Percentiles rank a stretch among this genome's conserved stretches.
phyloP scores from a whole-genome alignment of 1,140 invertebrate species.

The Parapsyche elsis region DNA sequence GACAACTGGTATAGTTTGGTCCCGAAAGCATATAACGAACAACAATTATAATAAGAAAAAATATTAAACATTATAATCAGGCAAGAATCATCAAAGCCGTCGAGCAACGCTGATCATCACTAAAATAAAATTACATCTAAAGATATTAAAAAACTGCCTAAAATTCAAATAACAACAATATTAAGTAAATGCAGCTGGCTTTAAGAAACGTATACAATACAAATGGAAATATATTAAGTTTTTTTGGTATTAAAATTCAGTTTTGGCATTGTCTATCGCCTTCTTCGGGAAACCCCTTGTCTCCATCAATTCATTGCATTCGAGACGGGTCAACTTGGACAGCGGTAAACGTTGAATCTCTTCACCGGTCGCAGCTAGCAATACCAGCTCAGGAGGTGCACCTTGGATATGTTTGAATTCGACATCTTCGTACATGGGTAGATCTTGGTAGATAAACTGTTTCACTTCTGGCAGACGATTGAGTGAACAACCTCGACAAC shows the following conservation, averaged over 20 bases:
- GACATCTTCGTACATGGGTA: slow-evolving; percentile 75
- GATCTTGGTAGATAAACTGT: slow-evolving; percentile 78
- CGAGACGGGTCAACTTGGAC: slow-evolving; percentile 69
- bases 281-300: slow-evolving; percentile 69
- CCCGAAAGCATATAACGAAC: no score
- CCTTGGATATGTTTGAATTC: slow-evolving; percentile 77
- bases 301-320: slow-evolving; percentile 76
- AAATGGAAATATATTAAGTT: neutral
- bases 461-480: slow-evolving; percentile 80
- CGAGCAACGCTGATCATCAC: neutral
- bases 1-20: no score
- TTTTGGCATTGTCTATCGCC: neutral
- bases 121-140: no score
- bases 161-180: neutral
- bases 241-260: neutral
- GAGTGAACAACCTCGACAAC: slow-evolving; percentile 80
- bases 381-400: slow-evolving; percentile 74
- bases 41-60: no score
- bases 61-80: no score
- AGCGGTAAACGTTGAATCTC: slow-evolving; percentile 74
- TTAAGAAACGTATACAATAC: no score
- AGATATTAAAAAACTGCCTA: no score
- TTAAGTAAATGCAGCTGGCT: neutral
- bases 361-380: slow-evolving; percentile 71
- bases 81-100: neutral